Conservation (phyloP, 1,140 invertebrate genomes). For the Gryon sp. region DNA sequence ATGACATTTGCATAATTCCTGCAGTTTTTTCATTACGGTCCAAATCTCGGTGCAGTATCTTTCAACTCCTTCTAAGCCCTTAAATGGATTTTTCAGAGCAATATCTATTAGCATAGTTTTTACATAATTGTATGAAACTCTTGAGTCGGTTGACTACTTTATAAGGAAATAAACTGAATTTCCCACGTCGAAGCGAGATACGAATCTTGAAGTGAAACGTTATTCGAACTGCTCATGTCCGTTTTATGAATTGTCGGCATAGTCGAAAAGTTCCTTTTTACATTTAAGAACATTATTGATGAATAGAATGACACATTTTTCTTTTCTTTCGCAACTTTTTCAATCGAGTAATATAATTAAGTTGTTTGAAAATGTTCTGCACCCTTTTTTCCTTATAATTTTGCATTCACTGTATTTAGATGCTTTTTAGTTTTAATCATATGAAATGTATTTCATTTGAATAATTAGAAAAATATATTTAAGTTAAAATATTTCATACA, state of each 20-base stretch:
- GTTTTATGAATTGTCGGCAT: constrained; percentile 2
- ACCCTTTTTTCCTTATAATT: too few relatives aligned
- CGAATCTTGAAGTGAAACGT: constrained; percentile 25
- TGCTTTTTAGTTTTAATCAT: too few relatives aligned
- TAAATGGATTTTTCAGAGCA: constrained; percentile 75
- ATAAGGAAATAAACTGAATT: constrained; percentile 67
- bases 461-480: too few relatives aligned
- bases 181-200: constrained; percentile 41
- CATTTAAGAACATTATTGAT: too few relatives aligned
- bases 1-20: constrained; percentile 73
- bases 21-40: constrained; percentile 69
- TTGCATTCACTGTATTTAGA: too few relatives aligned
- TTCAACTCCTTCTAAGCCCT: constrained; percentile 42
- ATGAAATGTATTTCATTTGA: too few relatives aligned
- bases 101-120: constrained; percentile 79
- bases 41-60: constrained; percentile 51
- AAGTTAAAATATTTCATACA: too few relatives aligned
- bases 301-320: too few relatives aligned
- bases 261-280: neutral
- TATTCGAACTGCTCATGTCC: constrained; percentile 27
- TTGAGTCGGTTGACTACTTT: constrained; percentile 68
- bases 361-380: too few relatives aligned
- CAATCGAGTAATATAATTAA: too few relatives aligned
- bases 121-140: constrained; percentile 73
- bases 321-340: too few relatives aligned